phyloP scores from a whole-genome alignment of 2,797 vertebrate species.

The Selene dorsalis region DNA sequence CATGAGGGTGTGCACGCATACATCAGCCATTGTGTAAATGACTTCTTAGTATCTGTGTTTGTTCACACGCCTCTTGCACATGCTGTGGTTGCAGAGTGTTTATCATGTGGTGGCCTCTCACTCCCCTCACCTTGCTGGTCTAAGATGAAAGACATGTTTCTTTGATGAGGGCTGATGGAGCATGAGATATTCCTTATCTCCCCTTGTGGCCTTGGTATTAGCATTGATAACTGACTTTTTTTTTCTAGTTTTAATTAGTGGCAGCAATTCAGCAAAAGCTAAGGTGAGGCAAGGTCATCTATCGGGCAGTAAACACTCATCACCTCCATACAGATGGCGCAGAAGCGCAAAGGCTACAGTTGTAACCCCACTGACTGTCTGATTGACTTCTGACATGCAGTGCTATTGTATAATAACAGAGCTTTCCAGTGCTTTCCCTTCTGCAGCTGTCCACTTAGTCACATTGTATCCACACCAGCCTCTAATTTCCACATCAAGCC shows the following conservation, averaged over 20 bases:
- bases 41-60: background rate
- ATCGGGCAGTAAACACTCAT: background rate
- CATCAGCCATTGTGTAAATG: background rate
- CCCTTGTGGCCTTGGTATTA: slow-evolving; percentile 42
- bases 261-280: slow-evolving; percentile 28
- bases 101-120: slow-evolving; percentile 37
- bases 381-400: slow-evolving; percentile 5
- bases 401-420: slow-evolving; percentile 3
- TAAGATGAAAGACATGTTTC: slow-evolving; percentile 57
- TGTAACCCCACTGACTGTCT: background rate
- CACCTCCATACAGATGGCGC: background rate
- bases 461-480: background rate
- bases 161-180: slow-evolving; percentile 38
- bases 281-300: slow-evolving; percentile 35
- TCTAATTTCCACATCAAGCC: slow-evolving; percentile 13
- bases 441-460: background rate
- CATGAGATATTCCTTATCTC: slow-evolving; percentile 49
- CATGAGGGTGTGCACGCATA: background rate
- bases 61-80: background rate
- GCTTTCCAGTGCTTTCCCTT: background rate
- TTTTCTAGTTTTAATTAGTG: slow-evolving; percentile 26
- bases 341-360: background rate
- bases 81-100: slow-evolving; percentile 32
- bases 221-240: slow-evolving; percentile 30
- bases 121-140: slow-evolving; percentile 36